Evolutionary conservation across 2,888 invertebrate genomes (phyloP), one percentile per base, ranked within the genome.

Genomic region (Drosophila meridiana): DNA sequence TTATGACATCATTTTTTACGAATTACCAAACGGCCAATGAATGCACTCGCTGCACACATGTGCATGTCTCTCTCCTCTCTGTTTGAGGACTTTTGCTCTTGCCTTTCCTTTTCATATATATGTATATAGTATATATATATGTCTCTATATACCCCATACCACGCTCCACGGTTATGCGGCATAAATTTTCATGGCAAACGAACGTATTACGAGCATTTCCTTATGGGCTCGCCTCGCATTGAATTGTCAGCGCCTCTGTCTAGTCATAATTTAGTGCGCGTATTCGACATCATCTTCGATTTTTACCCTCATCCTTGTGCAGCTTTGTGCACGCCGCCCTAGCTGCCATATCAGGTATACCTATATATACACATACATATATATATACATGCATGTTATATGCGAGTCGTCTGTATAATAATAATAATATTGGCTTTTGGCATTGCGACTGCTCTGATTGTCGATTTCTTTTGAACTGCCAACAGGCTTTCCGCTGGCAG

Each of bases 1-100:
- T 87, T 89, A 89, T 87, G 87, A 89, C 90, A 89, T 88, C 83
- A 90, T 89, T 80, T 83, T 85, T 87, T 83, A 83, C 82, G 90
- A 87, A 89, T 87, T 87, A 87, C 83, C 82, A 76, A 83, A 83
- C 72, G 78, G 79, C 52, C 74, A 74, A 77, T 78, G 76, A 74
- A 75, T 81, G 76, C 82, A 78, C 68, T 79, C 63, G 53, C 43
- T 79, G 80, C 80, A 56, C 72, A 82, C 82, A 80, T 66, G 71
- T 78, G 78, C 80, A 70, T 70, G 69, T 75, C 80, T 20, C 20
- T 20, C 20, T 20, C 20, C 20, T 20, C 20, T 20, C 20, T 69
- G 71, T 73, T 76, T 73, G 76, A 75, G 69, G 73, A 83, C 75
- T 76, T 70, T 81, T 73, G 69, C 73, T 80, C 62, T 56, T 72